Conservation (phyloP, 2,797 vertebrate species). For the Sebastolobus alascanus region DNA sequence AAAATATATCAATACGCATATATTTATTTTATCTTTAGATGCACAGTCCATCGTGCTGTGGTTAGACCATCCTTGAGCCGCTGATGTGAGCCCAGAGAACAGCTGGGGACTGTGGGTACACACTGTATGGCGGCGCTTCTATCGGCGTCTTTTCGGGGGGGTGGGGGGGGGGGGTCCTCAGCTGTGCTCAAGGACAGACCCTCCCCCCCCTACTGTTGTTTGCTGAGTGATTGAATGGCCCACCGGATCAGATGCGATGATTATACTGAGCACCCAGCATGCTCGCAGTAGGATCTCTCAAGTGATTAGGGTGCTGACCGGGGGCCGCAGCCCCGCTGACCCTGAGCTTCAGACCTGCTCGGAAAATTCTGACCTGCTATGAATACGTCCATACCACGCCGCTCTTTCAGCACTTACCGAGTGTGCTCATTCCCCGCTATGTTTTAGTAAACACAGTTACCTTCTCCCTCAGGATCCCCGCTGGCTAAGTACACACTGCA, state of each 20-base stretch:
- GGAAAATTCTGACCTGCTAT: slow-evolving; percentile 53
- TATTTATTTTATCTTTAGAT: slow-evolving; percentile 29
- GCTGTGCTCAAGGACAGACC: slow-evolving; percentile 73
- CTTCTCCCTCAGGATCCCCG: slow-evolving; percentile 58
- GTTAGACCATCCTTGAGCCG: slow-evolving; percentile 24
- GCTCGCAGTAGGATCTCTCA: slow-evolving; percentile 59
- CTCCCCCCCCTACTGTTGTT: slow-evolving; percentile 29
- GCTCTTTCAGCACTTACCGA: slow-evolving; percentile 69
- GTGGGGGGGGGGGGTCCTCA: slow-evolving; percentile 51
- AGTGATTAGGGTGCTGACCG: slow-evolving; percentile 77
- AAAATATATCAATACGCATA: slow-evolving; percentile 15
- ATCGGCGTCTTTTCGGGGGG: slow-evolving; percentile 31
- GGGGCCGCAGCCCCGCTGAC: slow-evolving; percentile 60
- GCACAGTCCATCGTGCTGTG: background rate
- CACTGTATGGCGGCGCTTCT: slow-evolving; percentile 28
- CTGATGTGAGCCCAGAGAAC: slow-evolving; percentile 53
- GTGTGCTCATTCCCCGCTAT: slow-evolving; percentile 44
- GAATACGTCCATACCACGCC: slow-evolving; percentile 42
- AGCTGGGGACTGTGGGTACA: slow-evolving; percentile 63
- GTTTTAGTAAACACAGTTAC: slow-evolving; percentile 64
- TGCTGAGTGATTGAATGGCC: slow-evolving; percentile 77
- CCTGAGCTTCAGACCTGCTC: slow-evolving; percentile 50
- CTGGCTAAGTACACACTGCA: slow-evolving; percentile 50
- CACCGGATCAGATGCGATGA: slow-evolving; percentile 68
- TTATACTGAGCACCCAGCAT: slow-evolving; percentile 57